Evolutionary conservation across 2,888 invertebrate genomes (phyloP).

Genomic region (Eutolmus rufibarbis): DNA sequence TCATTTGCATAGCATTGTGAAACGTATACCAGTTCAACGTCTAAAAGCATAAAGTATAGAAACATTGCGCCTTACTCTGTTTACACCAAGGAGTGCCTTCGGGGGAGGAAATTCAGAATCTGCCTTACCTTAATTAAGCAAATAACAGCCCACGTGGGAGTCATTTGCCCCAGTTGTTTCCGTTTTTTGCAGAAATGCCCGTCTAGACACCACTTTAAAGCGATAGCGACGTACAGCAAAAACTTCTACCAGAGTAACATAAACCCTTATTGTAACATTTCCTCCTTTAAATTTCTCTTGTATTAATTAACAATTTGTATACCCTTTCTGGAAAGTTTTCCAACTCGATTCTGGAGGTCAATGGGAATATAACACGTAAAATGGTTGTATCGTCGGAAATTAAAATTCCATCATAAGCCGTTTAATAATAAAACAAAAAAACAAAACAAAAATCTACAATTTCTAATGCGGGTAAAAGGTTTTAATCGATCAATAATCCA

Average conservation of each 20-base stretch:
- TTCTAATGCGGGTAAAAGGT: too few relatives aligned
- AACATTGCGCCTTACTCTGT: neutral
- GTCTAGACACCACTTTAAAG: neutral
- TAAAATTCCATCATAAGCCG: neutral
- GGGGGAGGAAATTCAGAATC: neutral
- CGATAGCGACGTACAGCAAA: neutral
- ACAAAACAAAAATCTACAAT: too few relatives aligned
- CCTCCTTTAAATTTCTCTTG: neutral
- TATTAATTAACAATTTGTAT: neutral
- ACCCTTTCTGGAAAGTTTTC: neutral
- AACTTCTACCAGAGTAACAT: neutral
- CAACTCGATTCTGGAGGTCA: neutral
- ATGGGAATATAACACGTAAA: neutral
- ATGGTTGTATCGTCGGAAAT: neutral
- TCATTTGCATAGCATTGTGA: neutral
- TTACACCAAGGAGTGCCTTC: neutral
- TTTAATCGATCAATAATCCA: too few relatives aligned
- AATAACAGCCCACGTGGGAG: neutral
- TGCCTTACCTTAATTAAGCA: neutral
- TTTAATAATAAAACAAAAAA: neutral
- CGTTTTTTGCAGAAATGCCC: neutral
- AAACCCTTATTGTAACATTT: neutral
- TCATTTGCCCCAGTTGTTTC: neutral
- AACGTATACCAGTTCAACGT: neutral
- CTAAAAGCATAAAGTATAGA: neutral